Conservation (phyloP, 2,888 invertebrate species). For the Podotricha telesiphe region DNA sequence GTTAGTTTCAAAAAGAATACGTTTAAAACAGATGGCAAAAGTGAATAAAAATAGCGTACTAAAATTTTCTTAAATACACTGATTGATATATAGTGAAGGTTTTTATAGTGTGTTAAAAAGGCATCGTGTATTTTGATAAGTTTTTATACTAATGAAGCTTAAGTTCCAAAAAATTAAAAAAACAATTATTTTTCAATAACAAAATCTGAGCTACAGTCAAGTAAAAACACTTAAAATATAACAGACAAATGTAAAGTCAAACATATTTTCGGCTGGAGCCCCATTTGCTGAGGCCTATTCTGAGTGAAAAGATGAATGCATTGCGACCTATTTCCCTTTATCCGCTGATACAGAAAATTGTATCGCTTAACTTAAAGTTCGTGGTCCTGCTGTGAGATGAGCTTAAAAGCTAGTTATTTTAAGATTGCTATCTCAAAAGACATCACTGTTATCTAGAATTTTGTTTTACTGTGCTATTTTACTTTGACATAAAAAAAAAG, state of each 20-base stretch:
- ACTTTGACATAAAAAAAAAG: neutral
- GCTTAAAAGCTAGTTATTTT: conserved; percentile 7
- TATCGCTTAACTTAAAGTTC: conserved; percentile 25
- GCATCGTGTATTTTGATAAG: no score
- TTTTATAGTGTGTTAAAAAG: no score
- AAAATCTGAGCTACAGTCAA: neutral
- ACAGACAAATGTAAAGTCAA: conserved; percentile 53
- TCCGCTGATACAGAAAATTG: conserved; percentile 31
- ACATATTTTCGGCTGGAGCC: conserved; percentile 51
- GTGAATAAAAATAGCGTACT: no score
- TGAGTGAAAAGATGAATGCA: conserved; percentile 64
- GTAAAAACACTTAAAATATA: conserved; percentile 48
- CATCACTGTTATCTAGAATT: neutral
- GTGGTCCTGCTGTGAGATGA: neutral
- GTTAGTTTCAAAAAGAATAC: no score
- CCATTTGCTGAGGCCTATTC: conserved; percentile 57
- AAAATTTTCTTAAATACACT: no score
- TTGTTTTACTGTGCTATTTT: conserved; percentile 3
- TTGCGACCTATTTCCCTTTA: conserved; percentile 50
- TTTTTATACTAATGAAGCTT: no score
- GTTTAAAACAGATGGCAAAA: no score
- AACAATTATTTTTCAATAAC: neutral
- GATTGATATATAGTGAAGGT: no score
- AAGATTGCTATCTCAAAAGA: conserved; percentile 17
- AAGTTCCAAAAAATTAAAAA: neutral